Evolutionary conservation across 2,797 vertebrate species (phyloP), one percentile per base, ranked within the genome.

Genomic region (Fundulus diaphanus): DNA sequence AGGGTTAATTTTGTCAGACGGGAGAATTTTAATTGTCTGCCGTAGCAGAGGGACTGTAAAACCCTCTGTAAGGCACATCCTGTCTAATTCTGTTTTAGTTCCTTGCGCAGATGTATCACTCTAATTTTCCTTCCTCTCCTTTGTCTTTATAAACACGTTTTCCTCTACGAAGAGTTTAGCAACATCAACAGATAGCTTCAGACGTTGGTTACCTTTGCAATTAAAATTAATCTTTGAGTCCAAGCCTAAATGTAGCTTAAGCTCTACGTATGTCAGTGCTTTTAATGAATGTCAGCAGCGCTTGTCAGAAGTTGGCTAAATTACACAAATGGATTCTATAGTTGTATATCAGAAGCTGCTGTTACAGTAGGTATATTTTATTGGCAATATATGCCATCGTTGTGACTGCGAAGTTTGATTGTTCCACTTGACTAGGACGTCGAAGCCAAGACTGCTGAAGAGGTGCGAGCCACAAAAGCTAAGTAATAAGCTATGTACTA

Each of bases 401-500:
- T 68, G 40, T 68, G 40, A 22, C 70, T 44, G 27, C 5, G 40
- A 22, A 51, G 40, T 33, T 56, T 54, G 6, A 74, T 63, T 68
- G 49, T 35, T 56, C 37, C n/a, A 31, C 51, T 68, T 9, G 20
- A 42, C 65, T 56, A 22, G 11, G 37, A 33, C 20, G 42, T 44
- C 29, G 16, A 66, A 74, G 63, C 27, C 49, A 56, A 46, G 51
- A 46, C 18, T 7, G 40, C 37, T 46, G 7, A 74, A 74, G 63
- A 68, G 63, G 35, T 31, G 4, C 5, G 18, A 22, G 61, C 59
- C 46, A 65, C 57, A 51, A 37, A 37, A 74, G 48, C 63, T 40
- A 13, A 66, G 72, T 7, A 44, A n/a, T 54, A 31, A 67, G 63
- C 51, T 74, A 40, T 20, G n/a, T 27, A 42, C 18, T 20, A 15